phyloP scores from a whole-genome alignment of 1,140 invertebrate genomes.

The Drosophila nannoptera region DNA sequence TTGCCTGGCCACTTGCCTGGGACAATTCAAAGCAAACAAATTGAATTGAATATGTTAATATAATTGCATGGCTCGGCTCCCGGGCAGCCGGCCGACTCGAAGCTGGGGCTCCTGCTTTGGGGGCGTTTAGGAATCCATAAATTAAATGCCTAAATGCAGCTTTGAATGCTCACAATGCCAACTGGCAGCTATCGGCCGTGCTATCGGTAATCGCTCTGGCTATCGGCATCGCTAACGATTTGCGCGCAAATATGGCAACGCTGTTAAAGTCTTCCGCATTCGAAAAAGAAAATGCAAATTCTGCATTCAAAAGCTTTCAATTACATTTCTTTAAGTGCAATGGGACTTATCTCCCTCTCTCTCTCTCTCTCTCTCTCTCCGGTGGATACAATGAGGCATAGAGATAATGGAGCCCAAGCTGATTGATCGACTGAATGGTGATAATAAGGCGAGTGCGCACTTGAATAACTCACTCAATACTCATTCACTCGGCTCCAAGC shows the following conservation, averaged over 20 bases:
- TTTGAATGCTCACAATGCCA: not conserved
- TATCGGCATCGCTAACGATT: not conserved
- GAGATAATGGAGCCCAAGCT: not conserved
- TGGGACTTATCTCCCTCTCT: too few species aligned
- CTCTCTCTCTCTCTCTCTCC: too few species aligned
- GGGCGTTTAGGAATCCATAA: constrained; percentile 64
- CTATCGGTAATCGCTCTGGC: not conserved
- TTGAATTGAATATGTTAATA: constrained; percentile 74
- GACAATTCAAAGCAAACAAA: constrained; percentile 63
- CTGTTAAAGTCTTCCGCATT: constrained; percentile 49
- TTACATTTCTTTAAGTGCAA: too few species aligned
- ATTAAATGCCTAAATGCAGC: constrained; percentile 43
- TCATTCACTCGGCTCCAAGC: constrained; percentile 14
- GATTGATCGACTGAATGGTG: constrained; percentile 26
- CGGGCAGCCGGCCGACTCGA: not conserved
- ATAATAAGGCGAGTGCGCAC: constrained; percentile 19
- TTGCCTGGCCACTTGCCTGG: constrained; percentile 28
- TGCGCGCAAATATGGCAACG: constrained; percentile 8
- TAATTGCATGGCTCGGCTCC: constrained; percentile 48
- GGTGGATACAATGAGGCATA: constrained; percentile 8
- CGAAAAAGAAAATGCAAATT: too few species aligned
- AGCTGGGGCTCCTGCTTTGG: not conserved
- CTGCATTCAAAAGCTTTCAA: too few species aligned
- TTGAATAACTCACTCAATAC: constrained; percentile 11
- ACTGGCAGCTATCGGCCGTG: not conserved